Conservation (phyloP, 2,888 invertebrate genomes). For the Steromphala cineraria region DNA sequence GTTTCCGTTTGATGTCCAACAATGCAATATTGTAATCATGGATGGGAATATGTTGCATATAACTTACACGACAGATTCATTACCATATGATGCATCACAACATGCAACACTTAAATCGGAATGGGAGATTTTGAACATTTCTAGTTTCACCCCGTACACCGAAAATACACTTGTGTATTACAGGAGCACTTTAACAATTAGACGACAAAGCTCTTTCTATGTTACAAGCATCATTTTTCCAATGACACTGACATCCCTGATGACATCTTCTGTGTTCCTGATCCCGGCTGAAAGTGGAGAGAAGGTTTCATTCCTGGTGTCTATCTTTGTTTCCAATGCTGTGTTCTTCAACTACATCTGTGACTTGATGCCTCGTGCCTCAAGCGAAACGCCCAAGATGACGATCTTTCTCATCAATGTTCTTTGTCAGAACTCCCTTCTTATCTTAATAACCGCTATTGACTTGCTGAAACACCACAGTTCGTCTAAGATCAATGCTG, state of each 20-base stretch:
- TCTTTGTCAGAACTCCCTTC: not conserved
- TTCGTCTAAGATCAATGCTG: too few relatives aligned
- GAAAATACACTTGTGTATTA: too few relatives aligned
- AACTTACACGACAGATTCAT: too few relatives aligned
- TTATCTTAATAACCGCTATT: not conserved
- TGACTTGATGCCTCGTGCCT: slow-evolving; percentile 15
- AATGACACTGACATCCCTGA: not conserved
- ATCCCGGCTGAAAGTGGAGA: not conserved
- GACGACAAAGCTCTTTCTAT: not conserved
- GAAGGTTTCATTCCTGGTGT: slow-evolving; percentile 20
- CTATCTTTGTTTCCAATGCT: slow-evolving; percentile 23
- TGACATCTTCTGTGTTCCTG: not conserved
- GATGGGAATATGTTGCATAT: too few relatives aligned
- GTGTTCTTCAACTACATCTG: slow-evolving; percentile 18
- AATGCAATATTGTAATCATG: too few relatives aligned
- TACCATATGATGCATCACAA: too few relatives aligned
- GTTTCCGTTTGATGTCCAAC: too few relatives aligned
- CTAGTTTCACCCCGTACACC: too few relatives aligned
- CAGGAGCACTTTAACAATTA: not conserved
- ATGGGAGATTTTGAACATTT: too few relatives aligned
- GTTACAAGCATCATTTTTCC: not conserved
- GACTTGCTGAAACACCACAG: slow-evolving; percentile 28
- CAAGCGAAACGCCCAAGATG: not conserved
- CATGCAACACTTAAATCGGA: too few relatives aligned
- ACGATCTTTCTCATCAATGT: not conserved